Base-by-base conservation (phyloP, 2,888 invertebrate species). In the Petrolisthes manimaculis region DNA sequence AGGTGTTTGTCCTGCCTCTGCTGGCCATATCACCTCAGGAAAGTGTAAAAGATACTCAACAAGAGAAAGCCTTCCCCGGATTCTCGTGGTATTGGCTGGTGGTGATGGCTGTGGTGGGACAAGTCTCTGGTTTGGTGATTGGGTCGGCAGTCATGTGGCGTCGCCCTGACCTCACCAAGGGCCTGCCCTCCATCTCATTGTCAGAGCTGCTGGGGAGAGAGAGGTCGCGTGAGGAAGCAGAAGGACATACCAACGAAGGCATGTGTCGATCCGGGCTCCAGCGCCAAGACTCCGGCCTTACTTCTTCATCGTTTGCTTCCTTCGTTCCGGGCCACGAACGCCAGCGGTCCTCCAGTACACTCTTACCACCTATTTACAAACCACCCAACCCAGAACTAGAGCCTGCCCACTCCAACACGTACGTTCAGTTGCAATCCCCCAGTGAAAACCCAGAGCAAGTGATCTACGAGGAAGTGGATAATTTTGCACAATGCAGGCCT, bases 251-350 rank as follows among this genome's bases (percentile, higher is more conserved):
- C 18, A 24, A 53, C n/a, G 81, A 80, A 21, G 56, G 51, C 5
- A 56, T 55, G 6, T 18, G 21, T 5, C 74, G 24, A 14, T 67
- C 81, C 8, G 14, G n/a, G 5, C 55, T 88, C 18, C 14, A 9
- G 8, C 84, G 88, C 18, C 88, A 88, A 24, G 88, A 88, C 55
- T 88, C 88, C 5, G 84, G 88, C 24, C 74, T 84, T n/a, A 84
- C 84, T 5, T 88, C 88, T 1, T 88, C 88, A 14, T 88, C 88
- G 51, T 88, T 88, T 21, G 84, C 81, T 37, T 88, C 88, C n/a
- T 88, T 71, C 77, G 67, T 71, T 12, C 67, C 84, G 6, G 54
- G 61, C 71, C 69, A 79, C 24, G 71, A 71, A 2, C 71, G 71
- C 37, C 37, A 37, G 37, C 37, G 2, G 37, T 2, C 37, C 37